A percentile compares a stretch with the other conserved stretches of the same genome.
Conservation (phyloP, 2,797 vertebrate species). For the Tapirus indicus region DNA sequence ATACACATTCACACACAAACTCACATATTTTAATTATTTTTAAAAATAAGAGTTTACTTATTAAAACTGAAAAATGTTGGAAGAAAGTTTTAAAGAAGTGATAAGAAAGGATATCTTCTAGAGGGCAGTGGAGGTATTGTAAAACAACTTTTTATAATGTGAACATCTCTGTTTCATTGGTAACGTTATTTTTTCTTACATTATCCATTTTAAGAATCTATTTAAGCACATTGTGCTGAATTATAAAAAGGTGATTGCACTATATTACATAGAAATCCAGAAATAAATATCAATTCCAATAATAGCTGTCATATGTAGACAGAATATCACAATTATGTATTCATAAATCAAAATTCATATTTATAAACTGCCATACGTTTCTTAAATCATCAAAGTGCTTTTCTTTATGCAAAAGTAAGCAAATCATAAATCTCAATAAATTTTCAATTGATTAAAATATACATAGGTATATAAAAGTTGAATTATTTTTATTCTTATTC, state of each 20-base stretch:
- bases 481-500: neutral
- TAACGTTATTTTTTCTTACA: neutral
- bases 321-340: neutral
- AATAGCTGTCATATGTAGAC: neutral
- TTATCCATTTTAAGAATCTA: neutral
- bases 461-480: neutral
- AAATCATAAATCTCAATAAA: neutral
- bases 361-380: neutral
- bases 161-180: neutral
- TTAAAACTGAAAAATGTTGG: neutral
- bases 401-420: neutral
- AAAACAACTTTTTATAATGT: neutral
- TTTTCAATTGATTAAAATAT: conserved; percentile 30
- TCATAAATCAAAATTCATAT: conserved; percentile 13
- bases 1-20: neutral
- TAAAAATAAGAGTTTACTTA: neutral
- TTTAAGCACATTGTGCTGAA: neutral
- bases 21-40: neutral
- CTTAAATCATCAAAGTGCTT: neutral
- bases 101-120: neutral
- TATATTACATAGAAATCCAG: neutral
- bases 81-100: neutral
- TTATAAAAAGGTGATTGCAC: neutral
- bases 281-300: neutral
- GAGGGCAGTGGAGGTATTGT: neutral